Evolutionary conservation across 2,797 vertebrate species (phyloP), one percentile per base, ranked within the genome.

Genomic region (Tapirus indicus): DNA sequence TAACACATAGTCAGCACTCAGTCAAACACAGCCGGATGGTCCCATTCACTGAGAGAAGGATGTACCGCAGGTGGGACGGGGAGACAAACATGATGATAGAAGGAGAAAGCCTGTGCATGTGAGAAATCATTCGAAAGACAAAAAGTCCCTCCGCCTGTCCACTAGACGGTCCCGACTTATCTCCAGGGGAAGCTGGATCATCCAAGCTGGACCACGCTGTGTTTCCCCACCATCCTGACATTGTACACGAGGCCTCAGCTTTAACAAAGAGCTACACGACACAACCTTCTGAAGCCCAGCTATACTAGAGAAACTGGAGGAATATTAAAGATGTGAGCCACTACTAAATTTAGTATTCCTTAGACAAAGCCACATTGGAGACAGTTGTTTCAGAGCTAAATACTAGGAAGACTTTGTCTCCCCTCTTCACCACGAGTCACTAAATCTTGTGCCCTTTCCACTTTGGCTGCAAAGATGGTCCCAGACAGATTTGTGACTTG

Each of bases 381-480:
- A 74, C 10, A 8, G 21, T 64, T 78, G 7, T 91, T 74, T 58
- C 38, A 74, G 75, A 87, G 38, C 3, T 25, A 56, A 49, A 3
- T 64, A 1, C 32, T 35, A 29, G 38, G 69, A 80, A 62, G 41
- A 71, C 3, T 74, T 47, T 13, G 32, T 56, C 49, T 41, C 44
- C 66, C 23, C n/a, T n/a, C 84, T 86, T 79, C 1, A 77, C 38
- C 6, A 2, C 0, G 4, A 84, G 56, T 91, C 66, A 88, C 60
- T 85, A 88, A 82, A 62, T 88, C 44, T 56, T 56, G 10, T 54
- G 32, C 23, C 56, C 29, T 96, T 94, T 95, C 83, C 5, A 54
- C 27, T 54, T 54, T 71, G 93, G 52, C 44, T 93, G 52, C 1
- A 58, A 72, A 80, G 77, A 82, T 85, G 44, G n/a, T 75, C 72